Base-by-base conservation (phyloP, 2,888 invertebrate genomes). In the Papilio demoleus region DNA sequence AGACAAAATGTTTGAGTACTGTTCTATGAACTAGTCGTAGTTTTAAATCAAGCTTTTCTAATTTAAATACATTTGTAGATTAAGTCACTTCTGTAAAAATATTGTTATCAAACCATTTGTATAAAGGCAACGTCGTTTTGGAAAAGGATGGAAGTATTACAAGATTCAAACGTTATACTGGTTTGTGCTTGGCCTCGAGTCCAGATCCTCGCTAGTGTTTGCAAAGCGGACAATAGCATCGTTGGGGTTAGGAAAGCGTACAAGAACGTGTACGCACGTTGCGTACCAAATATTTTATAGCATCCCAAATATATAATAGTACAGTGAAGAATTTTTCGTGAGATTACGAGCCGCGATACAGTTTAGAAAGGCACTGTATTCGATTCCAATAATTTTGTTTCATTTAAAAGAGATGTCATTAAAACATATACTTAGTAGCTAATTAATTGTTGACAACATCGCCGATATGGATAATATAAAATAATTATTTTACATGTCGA, bases 11-110 rank as follows among this genome's bases (percentile, higher is more conserved):
- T 65, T 67, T 67, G 56, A 63, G n/a, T 60, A 60, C 56, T 63
- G 65, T 68, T 65, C 27, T 53, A 47, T 59, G 64, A 53, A 68
- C 68, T 68, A 68, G 68, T 68, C 68, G 31, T 68, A 68, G 68
- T 68, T 58, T 45, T 68, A 68, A 68, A 64, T 31, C n/a, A 31
- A 4, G 53, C 3, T 31, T 17, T 31, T 56, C 27, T 56, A 17
- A 56, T 56, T 56, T 56, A 17, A 56, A 31, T 56, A 31, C 53
- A 17, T 56, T 56, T 56, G 31, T 31, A 56, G 53, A 1, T 27
- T 53, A n/a, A 27, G 27, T 53, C n/a, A 31, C 9, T 14, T 56
- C 2, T 31, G 9, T 31, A 31, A 56, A 53, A 27, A 31, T 56
- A n/a, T 56, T 31, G 2, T n/a, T 27, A 56, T 31, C 53, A 31